These are phyloP conservation scores for Dipodomys merriami DNA, from an alignment of 2,113 vertebrate species.

Conservation along the genomic window DNA sequence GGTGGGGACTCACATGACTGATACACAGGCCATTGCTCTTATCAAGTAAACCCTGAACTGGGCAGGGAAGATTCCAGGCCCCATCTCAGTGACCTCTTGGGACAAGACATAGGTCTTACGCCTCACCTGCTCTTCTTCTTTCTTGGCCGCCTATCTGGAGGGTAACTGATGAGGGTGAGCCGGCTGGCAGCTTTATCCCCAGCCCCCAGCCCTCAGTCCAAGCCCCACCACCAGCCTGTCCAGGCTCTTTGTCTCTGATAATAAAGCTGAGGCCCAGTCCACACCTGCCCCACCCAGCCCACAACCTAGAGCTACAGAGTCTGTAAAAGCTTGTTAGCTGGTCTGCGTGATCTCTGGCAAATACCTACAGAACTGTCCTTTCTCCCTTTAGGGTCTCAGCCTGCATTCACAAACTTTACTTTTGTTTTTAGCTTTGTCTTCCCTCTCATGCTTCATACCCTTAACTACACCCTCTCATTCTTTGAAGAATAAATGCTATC, in stretches of 20 bases:
- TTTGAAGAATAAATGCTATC: slow-evolving; percentile 2
- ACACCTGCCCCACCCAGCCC: background rate
- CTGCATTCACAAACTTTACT: background rate
- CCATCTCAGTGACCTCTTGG: background rate
- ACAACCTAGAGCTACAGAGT: background rate
- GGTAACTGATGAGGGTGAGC: background rate
- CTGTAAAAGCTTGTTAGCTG: background rate
- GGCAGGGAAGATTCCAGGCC: background rate
- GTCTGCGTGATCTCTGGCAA: background rate
- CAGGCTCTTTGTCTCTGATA: background rate
- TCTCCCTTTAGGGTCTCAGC: background rate
- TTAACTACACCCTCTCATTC: background rate
- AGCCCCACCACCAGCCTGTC: background rate
- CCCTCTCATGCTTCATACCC: background rate
- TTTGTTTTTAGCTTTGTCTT: slow-evolving; percentile 14
- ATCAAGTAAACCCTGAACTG: background rate
- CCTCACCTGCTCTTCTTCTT: background rate
- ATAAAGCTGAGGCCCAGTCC: background rate
- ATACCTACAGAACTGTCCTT: background rate
- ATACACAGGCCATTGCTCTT: background rate
- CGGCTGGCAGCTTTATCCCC: background rate
- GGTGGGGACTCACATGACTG: background rate
- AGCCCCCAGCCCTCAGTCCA: background rate
- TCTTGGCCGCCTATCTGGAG: background rate
- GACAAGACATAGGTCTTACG: background rate